Percentiles rank a stretch among this genome's conserved stretches.
These are phyloP conservation scores for Hycleus phaleratus DNA, from an alignment of 1,140 invertebrate genomes.

Conservation along the genomic window DNA sequence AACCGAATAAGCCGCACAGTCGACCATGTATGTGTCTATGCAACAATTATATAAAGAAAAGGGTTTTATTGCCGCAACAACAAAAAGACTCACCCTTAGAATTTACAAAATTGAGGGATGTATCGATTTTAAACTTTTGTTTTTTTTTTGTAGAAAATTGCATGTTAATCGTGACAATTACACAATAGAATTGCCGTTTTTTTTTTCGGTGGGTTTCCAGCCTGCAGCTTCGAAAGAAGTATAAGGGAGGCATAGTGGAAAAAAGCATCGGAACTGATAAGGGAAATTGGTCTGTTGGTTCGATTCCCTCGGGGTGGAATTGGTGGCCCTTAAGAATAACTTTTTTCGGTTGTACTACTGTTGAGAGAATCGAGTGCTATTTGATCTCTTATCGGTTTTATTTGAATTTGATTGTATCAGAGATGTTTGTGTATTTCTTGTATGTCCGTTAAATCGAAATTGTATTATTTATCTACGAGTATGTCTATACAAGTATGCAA, in stretches of 20 bases:
- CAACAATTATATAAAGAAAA: conserved; percentile 19
- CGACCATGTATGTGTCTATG: conserved; percentile 18
- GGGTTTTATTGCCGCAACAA: not conserved
- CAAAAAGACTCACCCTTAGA: not conserved
- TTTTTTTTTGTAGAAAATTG: too few relatives aligned
- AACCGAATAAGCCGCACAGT: conserved; percentile 27
- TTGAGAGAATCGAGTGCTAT: conserved; percentile 11
- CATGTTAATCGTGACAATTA: too few relatives aligned
- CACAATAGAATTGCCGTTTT: too few relatives aligned
- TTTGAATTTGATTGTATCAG: conserved; percentile 14
- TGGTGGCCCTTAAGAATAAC: not conserved
- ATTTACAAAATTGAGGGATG: not conserved
- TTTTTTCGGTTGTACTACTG: not conserved
- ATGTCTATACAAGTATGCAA: not conserved
- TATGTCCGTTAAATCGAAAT: not conserved
- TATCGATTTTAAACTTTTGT: too few relatives aligned
- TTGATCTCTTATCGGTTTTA: conserved; percentile 14
- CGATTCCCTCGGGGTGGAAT: conserved; percentile 13
- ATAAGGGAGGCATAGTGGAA: too few relatives aligned
- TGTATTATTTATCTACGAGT: not conserved
- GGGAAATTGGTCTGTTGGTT: conserved; percentile 10
- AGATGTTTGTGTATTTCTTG: not conserved
- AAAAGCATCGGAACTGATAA: conserved; percentile 3
- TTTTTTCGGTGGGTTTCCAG: too few relatives aligned
- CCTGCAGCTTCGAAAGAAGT: too few relatives aligned